These are phyloP conservation scores for Noctilio leporinus DNA, from an alignment of 2,113 vertebrate species.

Conservation along the genomic window DNA sequence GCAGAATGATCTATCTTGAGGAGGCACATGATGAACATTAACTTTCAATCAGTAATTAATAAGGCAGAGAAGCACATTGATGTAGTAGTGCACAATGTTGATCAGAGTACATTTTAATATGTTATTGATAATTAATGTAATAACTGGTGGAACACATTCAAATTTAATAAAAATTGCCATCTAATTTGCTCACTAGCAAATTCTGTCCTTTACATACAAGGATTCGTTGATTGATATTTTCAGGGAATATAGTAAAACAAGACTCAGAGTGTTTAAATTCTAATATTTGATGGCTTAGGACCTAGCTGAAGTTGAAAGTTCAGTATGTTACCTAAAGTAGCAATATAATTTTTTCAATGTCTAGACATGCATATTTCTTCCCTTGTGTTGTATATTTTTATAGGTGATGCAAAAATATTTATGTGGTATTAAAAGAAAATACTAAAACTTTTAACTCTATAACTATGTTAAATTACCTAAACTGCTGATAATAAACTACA, in stretches of 20 bases:
- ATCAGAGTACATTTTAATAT: slow-evolving; percentile 56
- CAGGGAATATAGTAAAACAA: not conserved
- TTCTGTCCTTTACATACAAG: not conserved
- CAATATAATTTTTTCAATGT: not conserved
- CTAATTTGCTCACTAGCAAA: slow-evolving; percentile 29
- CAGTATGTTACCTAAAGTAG: not conserved
- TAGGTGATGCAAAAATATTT: not conserved
- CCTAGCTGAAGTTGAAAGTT: not conserved
- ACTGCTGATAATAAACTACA: slow-evolving; percentile 46
- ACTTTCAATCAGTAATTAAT: slow-evolving; percentile 77
- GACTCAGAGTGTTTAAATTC: not conserved
- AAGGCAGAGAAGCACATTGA: slow-evolving; percentile 69
- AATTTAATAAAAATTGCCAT: slow-evolving; percentile 56
- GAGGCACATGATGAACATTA: slow-evolving; percentile 70
- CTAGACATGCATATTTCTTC: slow-evolving; percentile 10
- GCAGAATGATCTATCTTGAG: slow-evolving; percentile 55
- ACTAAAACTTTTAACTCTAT: slow-evolving; percentile 8
- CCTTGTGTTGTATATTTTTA: not conserved
- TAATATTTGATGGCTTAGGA: not conserved
- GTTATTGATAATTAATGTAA: slow-evolving; percentile 66
- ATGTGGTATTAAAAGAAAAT: slow-evolving; percentile 18
- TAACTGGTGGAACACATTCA: slow-evolving; percentile 58
- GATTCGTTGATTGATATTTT: not conserved
- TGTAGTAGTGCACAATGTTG: slow-evolving; percentile 52
- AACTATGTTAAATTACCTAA: slow-evolving; percentile 40